Evolutionary conservation across 2,113 vertebrate species (phyloP), one percentile per base, ranked within the genome.

Genomic region (Plestiodon gilberti): DNA sequence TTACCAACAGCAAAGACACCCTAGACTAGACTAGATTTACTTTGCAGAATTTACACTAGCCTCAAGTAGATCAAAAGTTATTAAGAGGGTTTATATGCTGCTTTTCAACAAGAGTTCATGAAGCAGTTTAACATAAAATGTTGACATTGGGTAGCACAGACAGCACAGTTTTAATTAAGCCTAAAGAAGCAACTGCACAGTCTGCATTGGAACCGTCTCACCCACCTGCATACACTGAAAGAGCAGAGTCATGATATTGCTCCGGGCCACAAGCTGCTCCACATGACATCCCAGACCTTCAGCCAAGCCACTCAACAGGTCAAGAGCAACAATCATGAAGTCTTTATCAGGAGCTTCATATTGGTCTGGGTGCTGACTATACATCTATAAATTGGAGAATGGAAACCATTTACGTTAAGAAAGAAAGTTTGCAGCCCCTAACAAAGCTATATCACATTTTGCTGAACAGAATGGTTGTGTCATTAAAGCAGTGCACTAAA

Each of bases 161-260:
- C 55, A 22, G 64, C 40, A 30, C 70, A 14, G 15, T 48, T 59
- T 17, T 43, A 38, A 40, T 70, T 57, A 38, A 20, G 38, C 6
- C 74, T 22, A 48, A 76, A 33, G n/a, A 5, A 62, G 52, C 64
- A 30, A 64, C 20, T 61, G 35, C 40, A 75, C 18, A 28, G 2
- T 15, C 10, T 43, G 9, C 7, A 33, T 33, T 38, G 14, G 61
- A 15, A 13, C 13, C n/a, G 11, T 11, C 1, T 20, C 14, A 28
- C 75, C 85, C 48, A 98, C 98, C 98, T 99, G 98, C 98, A 99
- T 99, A 93, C 98, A 99, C 96, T 99, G 98, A 95, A 99, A 99
- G 0, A 99, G 97, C 82, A 99, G 94, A 0, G 98, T 99, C 98
- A 99, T 99, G 92, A 99, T 97, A 95, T 99, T 99, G 94, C 98